Base-by-base conservation (phyloP, 1,140 invertebrate species). In the Chelonus insularis region DNA sequence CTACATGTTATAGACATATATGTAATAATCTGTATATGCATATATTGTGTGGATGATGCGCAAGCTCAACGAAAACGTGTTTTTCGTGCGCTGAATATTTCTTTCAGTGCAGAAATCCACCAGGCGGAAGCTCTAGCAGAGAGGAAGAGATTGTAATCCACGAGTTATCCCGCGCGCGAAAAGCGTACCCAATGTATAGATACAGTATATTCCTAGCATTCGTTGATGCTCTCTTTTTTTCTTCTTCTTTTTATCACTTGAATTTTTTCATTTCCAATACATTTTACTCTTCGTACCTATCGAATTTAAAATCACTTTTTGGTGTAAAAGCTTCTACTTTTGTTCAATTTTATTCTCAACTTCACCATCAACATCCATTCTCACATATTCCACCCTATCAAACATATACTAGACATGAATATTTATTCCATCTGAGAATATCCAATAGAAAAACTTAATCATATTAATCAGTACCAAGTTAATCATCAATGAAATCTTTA, bases 91-190 rank as follows among this genome's bases (percentile, higher is more conserved):
- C 51, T 21, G 51, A 61, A 61, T 61, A 61, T 61, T 60, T 61
- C 59, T 55, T 61, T 39, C 29, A 55, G 25, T 54, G 29, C 2
- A 14, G 1, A 16, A 55, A 55, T 55, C 39, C 18, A 21, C 59
- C 51, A 55, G 25, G 50, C 59, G 50, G 59, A 61, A 61, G 59
- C 51, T 61, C 32, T 51, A 55, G 36, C 59, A 25, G 51, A 55
- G 59, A 61, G 59, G 51, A 61, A 61, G 51, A 61, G 59, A 61
- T 61, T 61, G 50, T 61, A 61, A 61, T 61, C 59, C 59, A 48
- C 59, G 59, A 61, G 59, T 61, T 61, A 61, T 61, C 37, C 51
- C 59, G 37, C 37, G 25, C 43, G 39, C 12, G 37, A 61, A 61
- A 48, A 36, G 11, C 29, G 25, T 29, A 57, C 54, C 56, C 11